Evolutionary conservation across 2,113 vertebrate species (phyloP).

Genomic region (Chaenocephalus aceratus): DNA sequence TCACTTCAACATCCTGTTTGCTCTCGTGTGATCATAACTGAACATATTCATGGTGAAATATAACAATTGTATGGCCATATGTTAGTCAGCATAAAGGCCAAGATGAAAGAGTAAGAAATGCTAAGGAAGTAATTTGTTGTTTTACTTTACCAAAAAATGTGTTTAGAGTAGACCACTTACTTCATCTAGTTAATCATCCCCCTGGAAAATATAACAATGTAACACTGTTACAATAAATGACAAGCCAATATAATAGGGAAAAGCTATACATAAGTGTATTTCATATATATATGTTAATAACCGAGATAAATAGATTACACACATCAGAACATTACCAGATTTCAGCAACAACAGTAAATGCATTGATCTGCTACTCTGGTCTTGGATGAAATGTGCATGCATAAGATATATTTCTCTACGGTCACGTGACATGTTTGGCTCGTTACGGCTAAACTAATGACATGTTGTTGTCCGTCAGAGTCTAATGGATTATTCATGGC

Average conservation of each 20-base stretch:
- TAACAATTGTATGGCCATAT: neutral
- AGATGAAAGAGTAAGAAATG: neutral
- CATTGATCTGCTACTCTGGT: neutral
- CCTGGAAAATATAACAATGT: neutral
- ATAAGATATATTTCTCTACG: neutral
- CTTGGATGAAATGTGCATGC: constrained; percentile 12
- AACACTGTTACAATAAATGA: neutral
- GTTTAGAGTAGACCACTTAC: neutral
- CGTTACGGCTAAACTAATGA: constrained; percentile 32
- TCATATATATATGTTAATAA: neutral
- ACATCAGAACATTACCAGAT: neutral
- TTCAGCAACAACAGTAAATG: neutral
- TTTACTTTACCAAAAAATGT: too few species aligned
- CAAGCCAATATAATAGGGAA: neutral
- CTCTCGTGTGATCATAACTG: neutral
- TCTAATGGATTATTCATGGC: constrained; percentile 68
- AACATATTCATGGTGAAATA: neutral
- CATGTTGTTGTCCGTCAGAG: constrained; percentile 24
- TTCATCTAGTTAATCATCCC: neutral
- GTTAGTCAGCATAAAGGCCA: neutral
- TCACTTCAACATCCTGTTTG: neutral
- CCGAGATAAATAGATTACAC: neutral
- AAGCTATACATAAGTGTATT: neutral
- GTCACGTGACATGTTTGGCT: constrained; percentile 2
- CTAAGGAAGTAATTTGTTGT: too few species aligned